Evolutionary conservation across 2,797 vertebrate species (phyloP), one percentile per base, ranked within the genome.

Genomic region (Pteropus rufus): DNA sequence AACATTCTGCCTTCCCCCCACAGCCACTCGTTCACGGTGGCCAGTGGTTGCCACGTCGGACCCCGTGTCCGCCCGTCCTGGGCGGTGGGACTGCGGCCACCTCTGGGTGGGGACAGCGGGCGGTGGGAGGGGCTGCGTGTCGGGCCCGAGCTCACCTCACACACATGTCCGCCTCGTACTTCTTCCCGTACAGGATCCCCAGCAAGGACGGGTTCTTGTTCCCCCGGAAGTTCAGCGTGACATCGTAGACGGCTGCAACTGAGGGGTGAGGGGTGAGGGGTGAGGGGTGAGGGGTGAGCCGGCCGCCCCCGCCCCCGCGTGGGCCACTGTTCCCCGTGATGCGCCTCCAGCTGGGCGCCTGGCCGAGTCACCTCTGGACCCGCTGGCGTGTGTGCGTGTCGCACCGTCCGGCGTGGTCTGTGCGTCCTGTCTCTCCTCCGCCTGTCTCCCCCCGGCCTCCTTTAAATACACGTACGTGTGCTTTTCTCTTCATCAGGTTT

Each of bases 181-280:
- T 99, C 98, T 99, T 99, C 95, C 99, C 99, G 0, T 99, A 99
- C 95, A 99, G 98, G 89, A 99, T 99, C 90, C 99, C 99, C 98
- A 99, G 98, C 96, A 99, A 98, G 5, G 99, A 99, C 0, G 99
- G 99, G 94, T 99, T 99, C 97, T 99, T 99, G 97, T 99, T 99
- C 97, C 99, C 99, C 98, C 99, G 99, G 99, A 99, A 99, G 98
- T 99, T 99, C 91, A 99, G 98, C 12, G 99, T 99, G 97, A 99
- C 99, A 23, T 99, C 99, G 10, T 99, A 99, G 69, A 99, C 99
- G 29, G 99, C 99, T 73, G 98, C 98, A 70, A 99, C 99, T 99
- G 98, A 46, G 75, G 91, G 23, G 12, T 1, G 46, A 9, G 12
- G 46, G 46, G 46, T 14, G 46, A 3, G 14, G 81, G 54, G 36